Conservation (phyloP, 1,140 invertebrate genomes). For the Camponotus floridanus region DNA sequence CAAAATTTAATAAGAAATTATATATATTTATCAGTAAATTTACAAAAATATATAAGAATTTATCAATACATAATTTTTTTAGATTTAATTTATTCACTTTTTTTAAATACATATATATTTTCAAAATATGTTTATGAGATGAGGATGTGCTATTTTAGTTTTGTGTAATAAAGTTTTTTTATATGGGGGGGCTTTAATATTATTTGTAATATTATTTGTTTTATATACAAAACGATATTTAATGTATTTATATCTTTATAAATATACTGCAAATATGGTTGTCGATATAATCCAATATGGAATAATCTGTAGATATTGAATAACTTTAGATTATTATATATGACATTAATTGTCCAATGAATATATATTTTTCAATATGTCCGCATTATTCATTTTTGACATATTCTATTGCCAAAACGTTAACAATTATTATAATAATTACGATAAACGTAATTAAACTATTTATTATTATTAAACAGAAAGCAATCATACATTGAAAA, state of each 20-base stretch:
- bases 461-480: not conserved
- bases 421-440: constrained; percentile 22
- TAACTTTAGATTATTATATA: not conserved
- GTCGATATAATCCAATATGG: not conserved
- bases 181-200: not conserved
- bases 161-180: no score
- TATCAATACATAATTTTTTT: no score
- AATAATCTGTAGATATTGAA: constrained; percentile 39
- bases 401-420: constrained; percentile 13
- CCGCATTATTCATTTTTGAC: not conserved
- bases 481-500: not conserved
- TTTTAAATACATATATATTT: no score
- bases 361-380: not conserved
- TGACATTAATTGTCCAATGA: not conserved
- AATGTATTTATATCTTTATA: constrained; percentile 5
- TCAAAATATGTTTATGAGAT: no score
- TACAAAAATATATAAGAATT: no score
- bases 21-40: no score
- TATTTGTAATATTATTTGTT: no score
- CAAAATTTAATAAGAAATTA: no score
- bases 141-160: no score
- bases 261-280: not conserved
- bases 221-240: not conserved
- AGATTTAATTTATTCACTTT: no score
- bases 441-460: constrained; percentile 24